These are phyloP conservation scores for Eretmocerus hayati DNA, from an alignment of 2,888 invertebrate species.

Conservation along the genomic window DNA sequence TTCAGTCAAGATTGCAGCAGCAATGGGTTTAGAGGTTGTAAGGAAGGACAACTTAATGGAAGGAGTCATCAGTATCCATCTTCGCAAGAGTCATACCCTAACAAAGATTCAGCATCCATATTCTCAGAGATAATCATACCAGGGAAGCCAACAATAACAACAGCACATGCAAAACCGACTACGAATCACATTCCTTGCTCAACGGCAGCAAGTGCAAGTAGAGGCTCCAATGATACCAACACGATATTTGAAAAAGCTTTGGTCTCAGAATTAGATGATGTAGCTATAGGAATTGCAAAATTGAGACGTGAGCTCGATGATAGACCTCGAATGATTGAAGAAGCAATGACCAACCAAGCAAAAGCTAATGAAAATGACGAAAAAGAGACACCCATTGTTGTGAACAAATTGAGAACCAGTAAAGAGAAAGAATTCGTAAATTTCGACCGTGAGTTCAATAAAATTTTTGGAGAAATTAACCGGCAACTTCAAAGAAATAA, in stretches of 20 bases:
- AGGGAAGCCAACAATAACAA: neutral
- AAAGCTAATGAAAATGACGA: neutral
- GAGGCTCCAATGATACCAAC: neutral
- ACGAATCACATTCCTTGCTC: constrained; percentile 1
- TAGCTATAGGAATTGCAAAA: constrained; percentile 15
- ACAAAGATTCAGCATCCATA: constrained; percentile 13
- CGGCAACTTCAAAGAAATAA: constrained; percentile 22
- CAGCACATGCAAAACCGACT: constrained; percentile 11
- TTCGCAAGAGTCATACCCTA: constrained; percentile 25
- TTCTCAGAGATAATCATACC: constrained; percentile 9
- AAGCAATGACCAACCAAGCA: neutral
- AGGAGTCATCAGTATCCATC: constrained; percentile 38
- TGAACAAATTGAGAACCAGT: neutral
- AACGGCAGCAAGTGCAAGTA: constrained; percentile 1
- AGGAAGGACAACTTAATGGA: constrained; percentile 31
- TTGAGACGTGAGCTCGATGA: constrained; percentile 15
- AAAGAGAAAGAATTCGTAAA: constrained; percentile 22
- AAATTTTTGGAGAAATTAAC: constrained; percentile 39
- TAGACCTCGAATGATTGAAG: constrained; percentile 2
- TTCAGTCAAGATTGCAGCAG: constrained; percentile 13
- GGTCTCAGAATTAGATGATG: constrained; percentile 14
- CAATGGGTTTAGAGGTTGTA: neutral
- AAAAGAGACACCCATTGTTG: neutral
- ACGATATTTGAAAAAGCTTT: constrained; percentile 10
- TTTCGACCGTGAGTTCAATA: constrained; percentile 34